phyloP scores from a whole-genome alignment of 2,113 vertebrate genomes.

The Phyllostomus discolor region DNA sequence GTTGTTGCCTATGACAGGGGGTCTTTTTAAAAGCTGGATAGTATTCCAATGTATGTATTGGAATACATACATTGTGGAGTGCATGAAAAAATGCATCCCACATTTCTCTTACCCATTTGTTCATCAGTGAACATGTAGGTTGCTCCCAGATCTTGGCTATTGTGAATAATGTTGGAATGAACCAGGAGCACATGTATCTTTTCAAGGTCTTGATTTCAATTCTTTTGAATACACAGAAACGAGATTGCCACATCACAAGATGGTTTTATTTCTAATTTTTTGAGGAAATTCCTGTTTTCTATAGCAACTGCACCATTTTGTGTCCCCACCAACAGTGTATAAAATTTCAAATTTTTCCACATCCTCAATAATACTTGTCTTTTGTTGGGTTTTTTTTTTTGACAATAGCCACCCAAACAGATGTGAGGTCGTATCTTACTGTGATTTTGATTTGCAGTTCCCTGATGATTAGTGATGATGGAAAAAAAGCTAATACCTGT shows the following conservation, averaged over 20 bases:
- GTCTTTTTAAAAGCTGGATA: background rate
- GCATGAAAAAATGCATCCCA: too few relatives aligned
- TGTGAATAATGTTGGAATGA: background rate
- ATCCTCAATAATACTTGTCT: background rate
- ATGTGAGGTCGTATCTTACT: background rate
- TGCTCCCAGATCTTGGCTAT: background rate
- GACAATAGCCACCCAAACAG: background rate
- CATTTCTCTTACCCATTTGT: background rate
- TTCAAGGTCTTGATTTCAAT: background rate
- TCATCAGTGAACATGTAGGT: background rate
- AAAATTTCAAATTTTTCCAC: background rate
- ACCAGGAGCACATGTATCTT: background rate
- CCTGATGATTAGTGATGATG: background rate
- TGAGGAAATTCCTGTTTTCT: background rate
- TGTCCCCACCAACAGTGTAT: background rate
- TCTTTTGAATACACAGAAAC: background rate
- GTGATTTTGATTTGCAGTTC: background rate
- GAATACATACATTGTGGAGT: too few relatives aligned
- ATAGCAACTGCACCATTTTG: background rate
- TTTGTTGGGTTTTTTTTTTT: background rate
- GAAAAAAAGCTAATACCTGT: background rate
- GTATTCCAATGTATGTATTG: background rate
- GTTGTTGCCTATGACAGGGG: background rate
- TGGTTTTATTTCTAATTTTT: background rate
- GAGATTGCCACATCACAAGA: too few relatives aligned